phyloP scores from a whole-genome alignment of 2,113 vertebrate genomes.

The Phylloscopus whistleri region DNA sequence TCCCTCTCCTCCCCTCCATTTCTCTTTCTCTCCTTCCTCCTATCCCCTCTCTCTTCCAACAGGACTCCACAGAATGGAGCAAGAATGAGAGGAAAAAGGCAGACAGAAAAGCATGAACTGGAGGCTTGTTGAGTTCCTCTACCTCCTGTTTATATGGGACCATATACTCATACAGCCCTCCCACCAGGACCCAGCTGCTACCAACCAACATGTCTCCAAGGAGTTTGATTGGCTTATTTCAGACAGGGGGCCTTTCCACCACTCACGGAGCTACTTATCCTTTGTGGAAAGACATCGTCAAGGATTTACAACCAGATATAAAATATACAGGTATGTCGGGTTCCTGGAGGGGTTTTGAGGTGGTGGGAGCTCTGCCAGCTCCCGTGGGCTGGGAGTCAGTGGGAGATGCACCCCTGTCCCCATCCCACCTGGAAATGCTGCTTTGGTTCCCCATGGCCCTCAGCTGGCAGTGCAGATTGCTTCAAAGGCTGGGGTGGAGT shows the following conservation, averaged over 20 bases:
- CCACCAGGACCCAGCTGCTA: slow-evolving; percentile 91
- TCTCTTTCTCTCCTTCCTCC: not conserved
- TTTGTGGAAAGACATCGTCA: slow-evolving; percentile 99
- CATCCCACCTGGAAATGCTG: not conserved
- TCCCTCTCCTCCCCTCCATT: not conserved
- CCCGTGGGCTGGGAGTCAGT: not conserved
- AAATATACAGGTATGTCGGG: slow-evolving; percentile 95
- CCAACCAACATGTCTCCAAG: slow-evolving; percentile 99
- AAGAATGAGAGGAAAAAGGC: slow-evolving; percentile 99
- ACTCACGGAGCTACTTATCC: slow-evolving; percentile 98
- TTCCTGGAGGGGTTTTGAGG: not conserved
- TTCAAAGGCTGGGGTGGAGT: not conserved
- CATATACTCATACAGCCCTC: slow-evolving; percentile 97
- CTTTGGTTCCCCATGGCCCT: not conserved
- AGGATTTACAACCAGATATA: slow-evolving; percentile 99
- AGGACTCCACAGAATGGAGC: slow-evolving; percentile 99
- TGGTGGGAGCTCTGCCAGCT: not conserved
- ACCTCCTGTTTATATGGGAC: slow-evolving; percentile 99
- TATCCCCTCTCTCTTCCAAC: slow-evolving; percentile 25
- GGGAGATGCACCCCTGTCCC: not conserved
- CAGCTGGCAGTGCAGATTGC: not conserved
- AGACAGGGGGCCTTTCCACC: slow-evolving; percentile 99
- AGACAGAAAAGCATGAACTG: slow-evolving; percentile 99
- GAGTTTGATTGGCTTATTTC: slow-evolving; percentile 99
- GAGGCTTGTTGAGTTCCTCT: slow-evolving; percentile 99